A percentile compares a stretch with the other conserved stretches of the same genome.
Evolutionary conservation across 2,888 invertebrate genomes (phyloP).

Genomic region (Globia sparganii): DNA sequence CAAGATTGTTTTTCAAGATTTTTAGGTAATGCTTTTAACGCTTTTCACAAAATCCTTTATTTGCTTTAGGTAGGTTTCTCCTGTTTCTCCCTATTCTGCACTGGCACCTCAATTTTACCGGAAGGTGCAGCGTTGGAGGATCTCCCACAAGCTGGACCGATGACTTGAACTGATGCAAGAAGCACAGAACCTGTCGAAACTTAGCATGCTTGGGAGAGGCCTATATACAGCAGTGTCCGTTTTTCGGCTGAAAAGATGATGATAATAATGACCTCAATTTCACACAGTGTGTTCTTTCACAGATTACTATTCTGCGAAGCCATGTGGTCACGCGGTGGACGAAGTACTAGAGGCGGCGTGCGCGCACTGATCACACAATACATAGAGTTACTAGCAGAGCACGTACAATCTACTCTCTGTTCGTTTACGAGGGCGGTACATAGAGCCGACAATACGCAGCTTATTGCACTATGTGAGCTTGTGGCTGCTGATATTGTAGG

Average conservation of each 20-base stretch:
- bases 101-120: neutral
- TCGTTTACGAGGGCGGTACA: slow-evolving; percentile 79
- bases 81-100: neutral
- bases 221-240: too few species aligned
- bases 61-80: neutral
- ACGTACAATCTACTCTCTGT: slow-evolving; percentile 80
- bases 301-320: slow-evolving; percentile 87
- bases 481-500: slow-evolving; percentile 86
- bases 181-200: too few species aligned
- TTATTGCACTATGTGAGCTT: slow-evolving; percentile 81
- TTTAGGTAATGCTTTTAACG: neutral
- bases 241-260: too few species aligned
- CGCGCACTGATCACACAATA: slow-evolving; percentile 83
- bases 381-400: slow-evolving; percentile 80
- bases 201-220: too few species aligned
- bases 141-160: too few species aligned
- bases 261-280: too few species aligned
- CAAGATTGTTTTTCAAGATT: neutral
- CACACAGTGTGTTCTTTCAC: neutral
- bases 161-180: too few species aligned
- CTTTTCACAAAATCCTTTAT: neutral
- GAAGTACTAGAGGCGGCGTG: slow-evolving; percentile 83
- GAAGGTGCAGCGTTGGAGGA: too few species aligned
- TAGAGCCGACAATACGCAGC: slow-evolving; percentile 77
- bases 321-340: slow-evolving; percentile 86